Conservation (phyloP, 2,888 invertebrate species). For the Frankliniella intonsa region DNA sequence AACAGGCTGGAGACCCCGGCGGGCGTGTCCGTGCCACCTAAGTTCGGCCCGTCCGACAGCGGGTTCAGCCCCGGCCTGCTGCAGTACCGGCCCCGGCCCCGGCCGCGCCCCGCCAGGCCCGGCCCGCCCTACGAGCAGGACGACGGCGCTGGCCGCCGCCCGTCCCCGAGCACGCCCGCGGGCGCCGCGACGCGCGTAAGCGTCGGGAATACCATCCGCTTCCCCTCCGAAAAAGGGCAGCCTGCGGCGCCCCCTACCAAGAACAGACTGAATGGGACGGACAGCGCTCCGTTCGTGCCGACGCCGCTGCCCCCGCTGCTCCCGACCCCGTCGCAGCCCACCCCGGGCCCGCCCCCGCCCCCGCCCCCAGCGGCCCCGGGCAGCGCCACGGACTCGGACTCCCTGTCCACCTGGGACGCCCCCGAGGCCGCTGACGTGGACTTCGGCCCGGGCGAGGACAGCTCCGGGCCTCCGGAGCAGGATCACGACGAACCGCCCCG, state of each 20-base stretch:
- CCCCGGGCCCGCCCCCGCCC: not conserved
- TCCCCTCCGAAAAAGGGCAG: too few species aligned
- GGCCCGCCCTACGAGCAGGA: not conserved
- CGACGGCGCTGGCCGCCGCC: not conserved
- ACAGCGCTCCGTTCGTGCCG: not conserved
- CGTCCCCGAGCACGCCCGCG: not conserved
- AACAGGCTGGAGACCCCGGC: conserved; percentile 1
- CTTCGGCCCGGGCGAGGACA: not conserved
- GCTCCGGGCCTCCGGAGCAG: not conserved
- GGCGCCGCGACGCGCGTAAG: not conserved
- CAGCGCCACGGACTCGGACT: not conserved
- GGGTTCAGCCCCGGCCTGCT: not conserved
- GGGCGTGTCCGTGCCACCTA: not conserved
- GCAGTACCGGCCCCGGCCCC: not conserved
- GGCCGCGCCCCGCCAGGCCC: not conserved
- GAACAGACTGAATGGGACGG: not conserved
- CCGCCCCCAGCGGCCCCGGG: not conserved
- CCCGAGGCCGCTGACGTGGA: conserved; percentile 9
- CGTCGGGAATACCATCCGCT: too few species aligned
- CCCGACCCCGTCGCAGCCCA: not conserved
- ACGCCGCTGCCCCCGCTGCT: not conserved
- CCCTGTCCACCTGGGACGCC: not conserved
- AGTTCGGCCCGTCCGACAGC: not conserved
- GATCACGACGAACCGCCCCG: not conserved
- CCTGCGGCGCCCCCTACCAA: not conserved